Evolutionary conservation across 2,888 invertebrate species (phyloP).

Genomic region (Syritta pipiens): DNA sequence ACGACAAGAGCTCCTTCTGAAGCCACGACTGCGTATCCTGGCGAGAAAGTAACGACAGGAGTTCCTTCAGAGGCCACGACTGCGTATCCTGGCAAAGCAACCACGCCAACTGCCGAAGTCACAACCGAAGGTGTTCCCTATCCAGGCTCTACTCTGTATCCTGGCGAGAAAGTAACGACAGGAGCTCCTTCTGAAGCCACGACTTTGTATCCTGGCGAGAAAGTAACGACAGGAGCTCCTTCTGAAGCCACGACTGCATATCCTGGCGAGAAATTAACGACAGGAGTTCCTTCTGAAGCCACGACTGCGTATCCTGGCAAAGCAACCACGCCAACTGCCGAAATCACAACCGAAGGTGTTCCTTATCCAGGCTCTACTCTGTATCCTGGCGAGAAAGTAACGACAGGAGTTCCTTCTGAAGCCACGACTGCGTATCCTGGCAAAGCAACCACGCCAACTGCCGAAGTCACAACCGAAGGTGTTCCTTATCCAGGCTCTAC

Average conservation of each 20-base stretch:
- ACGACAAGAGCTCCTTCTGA: not conserved
- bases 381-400: too few relatives aligned
- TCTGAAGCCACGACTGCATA: not conserved
- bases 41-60: not conserved
- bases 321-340: too few relatives aligned
- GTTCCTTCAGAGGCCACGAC: not conserved
- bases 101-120: slow-evolving; percentile 7
- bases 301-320: slow-evolving; percentile 2
- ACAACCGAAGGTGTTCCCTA: not conserved
- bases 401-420: not conserved
- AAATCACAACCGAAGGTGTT: not conserved
- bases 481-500: not conserved
- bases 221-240: not conserved
- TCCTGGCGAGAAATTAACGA: not conserved
- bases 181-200: not conserved
- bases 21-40: slow-evolving; percentile 4
- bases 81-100: not conserved
- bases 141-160: not conserved
- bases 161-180: not conserved
- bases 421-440: not conserved
- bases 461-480: too few relatives aligned
- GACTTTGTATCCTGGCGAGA: not conserved
- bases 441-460: not conserved
- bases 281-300: not conserved
- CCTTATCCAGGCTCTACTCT: not conserved